Percentiles rank a stretch among this genome's conserved stretches.
These are phyloP conservation scores for Sthenelais limicola DNA, from an alignment of 2,888 invertebrate genomes.

Conservation along the genomic window DNA sequence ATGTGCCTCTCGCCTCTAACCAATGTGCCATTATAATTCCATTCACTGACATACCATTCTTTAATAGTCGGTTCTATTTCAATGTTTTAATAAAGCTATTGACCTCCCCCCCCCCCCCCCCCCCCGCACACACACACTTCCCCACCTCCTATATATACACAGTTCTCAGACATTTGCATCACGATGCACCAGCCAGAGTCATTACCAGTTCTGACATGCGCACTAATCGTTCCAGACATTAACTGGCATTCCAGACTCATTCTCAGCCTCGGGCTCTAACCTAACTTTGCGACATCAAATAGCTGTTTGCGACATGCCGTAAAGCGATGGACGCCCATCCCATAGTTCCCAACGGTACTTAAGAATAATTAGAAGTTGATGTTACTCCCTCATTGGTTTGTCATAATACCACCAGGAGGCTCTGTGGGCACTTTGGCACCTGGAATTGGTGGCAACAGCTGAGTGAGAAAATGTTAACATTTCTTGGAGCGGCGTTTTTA, in stretches of 20 bases:
- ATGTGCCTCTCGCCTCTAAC: too few relatives aligned
- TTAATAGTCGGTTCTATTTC: too few relatives aligned
- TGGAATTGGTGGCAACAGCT: not conserved
- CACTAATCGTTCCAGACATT: constrained; percentile 27
- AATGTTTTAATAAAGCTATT: too few relatives aligned
- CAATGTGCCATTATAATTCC: too few relatives aligned
- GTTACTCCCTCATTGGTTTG: constrained; percentile 4
- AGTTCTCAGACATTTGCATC: not conserved
- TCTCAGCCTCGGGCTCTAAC: not conserved
- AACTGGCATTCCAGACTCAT: constrained; percentile 15
- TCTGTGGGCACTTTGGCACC: not conserved
- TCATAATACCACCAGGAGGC: not conserved
- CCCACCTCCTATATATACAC: not conserved
- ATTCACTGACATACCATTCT: too few relatives aligned
- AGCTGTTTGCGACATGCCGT: constrained; percentile 18
- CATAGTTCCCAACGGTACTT: not conserved
- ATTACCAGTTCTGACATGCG: constrained; percentile 17
- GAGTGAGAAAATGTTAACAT: not conserved
- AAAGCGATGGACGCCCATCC: too few relatives aligned
- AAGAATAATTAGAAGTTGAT: not conserved
- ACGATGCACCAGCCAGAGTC: constrained; percentile 6
- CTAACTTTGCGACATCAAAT: constrained; percentile 6
- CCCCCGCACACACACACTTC: not conserved
- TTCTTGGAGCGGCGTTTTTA: too few relatives aligned
- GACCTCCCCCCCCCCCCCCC: not conserved